phyloP scores from a whole-genome alignment of 2,888 invertebrate species.

The Eupelmus urozonus region DNA sequence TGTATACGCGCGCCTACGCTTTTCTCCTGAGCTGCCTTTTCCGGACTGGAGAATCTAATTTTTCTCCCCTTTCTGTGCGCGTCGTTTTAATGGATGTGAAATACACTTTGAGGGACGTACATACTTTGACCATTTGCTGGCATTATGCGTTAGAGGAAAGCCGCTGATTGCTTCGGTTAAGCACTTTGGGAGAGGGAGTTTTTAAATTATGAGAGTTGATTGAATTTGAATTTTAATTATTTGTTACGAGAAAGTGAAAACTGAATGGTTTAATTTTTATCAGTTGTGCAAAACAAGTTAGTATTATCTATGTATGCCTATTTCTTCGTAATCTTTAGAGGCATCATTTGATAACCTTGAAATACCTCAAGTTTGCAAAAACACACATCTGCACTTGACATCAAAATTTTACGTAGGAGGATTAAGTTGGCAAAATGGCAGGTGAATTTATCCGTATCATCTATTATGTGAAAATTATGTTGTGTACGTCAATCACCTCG shows the following conservation, averaged over 20 bases:
- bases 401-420: too few species aligned
- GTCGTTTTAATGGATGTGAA: too few species aligned
- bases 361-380: too few species aligned
- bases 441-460: background rate
- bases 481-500: background rate
- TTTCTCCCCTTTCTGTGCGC: background rate
- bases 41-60: constrained; percentile 18
- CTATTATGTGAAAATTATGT: constrained; percentile 12
- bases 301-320: too few species aligned
- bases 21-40: background rate
- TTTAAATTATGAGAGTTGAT: background rate
- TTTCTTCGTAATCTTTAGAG: too few species aligned
- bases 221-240: too few species aligned
- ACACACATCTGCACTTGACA: too few species aligned
- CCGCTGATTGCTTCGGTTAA: background rate
- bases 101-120: constrained; percentile 33
- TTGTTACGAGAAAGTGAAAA: too few species aligned
- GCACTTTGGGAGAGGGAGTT: background rate
- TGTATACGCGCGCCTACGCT: background rate
- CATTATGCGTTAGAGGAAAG: background rate
- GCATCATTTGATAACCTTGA: too few species aligned
- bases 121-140: constrained; percentile 41
- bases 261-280: too few species aligned
- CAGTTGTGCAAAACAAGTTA: too few species aligned
- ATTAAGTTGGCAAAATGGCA: too few species aligned